Evolutionary conservation across 2,113 vertebrate genomes (phyloP), one percentile per base, ranked within the genome.

Genomic region (Psephotus haematonotus): DNA sequence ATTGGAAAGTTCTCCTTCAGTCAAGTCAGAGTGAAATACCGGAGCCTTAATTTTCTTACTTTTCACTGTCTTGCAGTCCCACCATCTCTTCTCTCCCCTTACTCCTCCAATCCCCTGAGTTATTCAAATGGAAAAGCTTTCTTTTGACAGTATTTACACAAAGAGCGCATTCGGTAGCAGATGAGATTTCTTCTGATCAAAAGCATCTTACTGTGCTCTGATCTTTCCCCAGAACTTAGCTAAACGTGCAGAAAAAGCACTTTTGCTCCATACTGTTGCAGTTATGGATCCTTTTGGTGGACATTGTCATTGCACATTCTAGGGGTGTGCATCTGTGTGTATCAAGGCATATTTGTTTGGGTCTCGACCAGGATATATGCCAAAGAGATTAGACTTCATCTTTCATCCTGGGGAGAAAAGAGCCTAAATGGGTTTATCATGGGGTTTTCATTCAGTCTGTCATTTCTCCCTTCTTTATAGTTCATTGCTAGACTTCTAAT

Each of bases 391-490:
- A 96, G 64, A 52, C 76, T 86, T 92, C 83, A 78, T 87, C 53
- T 94, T 92, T 88, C 59, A 72, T 85, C 87, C 67, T 4, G 2
- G 55, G 43, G 57, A 92, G 71, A 95, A 82, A 71, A 88, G 87
- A 93, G 16, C 59, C 83, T 95, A 93, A 97, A 93, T 95, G 86
- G 90, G 87, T 96, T 97, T 96, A 94, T 96, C 94, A 82, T 79
- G 90, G 89, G 71, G 92, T 92, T 95, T 97, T 95, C 87, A 82
- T 93, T 96, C 93, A 93, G 68, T 82, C 87, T 95, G 91, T 94
- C 93, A 88, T 85, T 92, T 90, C 74, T 88, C 31, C 44, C 41
- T 83, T 95, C 93, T 95, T 93, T 89, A 92, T 94, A 92, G 94
- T 86, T 91, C 85, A 76, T 93, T 90, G 85, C 94, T 89, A 93